These are phyloP conservation scores for Metridium senile DNA, from an alignment of 92 coral and sea anemone species.

Conservation along the genomic window DNA sequence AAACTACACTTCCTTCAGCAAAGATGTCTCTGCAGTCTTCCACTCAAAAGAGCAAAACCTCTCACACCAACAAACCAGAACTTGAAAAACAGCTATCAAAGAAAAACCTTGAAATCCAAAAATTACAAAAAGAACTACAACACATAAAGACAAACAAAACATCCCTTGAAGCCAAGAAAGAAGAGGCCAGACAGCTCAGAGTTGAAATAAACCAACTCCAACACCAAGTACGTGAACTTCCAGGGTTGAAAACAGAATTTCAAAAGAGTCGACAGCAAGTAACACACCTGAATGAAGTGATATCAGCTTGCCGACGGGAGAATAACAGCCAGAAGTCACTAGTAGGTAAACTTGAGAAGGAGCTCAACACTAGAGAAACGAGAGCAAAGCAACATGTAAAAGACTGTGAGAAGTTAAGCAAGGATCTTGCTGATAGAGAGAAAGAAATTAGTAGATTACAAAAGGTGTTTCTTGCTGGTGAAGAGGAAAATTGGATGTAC, in stretches of 20 bases:
- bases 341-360: constrained; percentile 43
- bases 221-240: constrained; percentile 54
- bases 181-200: constrained; percentile 39
- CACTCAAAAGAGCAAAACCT: neutral
- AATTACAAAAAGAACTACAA: constrained; percentile 25
- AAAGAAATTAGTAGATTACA: constrained; percentile 29
- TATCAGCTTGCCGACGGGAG: constrained; percentile 54
- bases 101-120: constrained; percentile 28
- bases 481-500: constrained; percentile 23
- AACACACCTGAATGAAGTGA: constrained; percentile 38
- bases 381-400: constrained; percentile 14
- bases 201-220: constrained; percentile 46
- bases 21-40: neutral
- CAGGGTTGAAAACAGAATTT: constrained; percentile 48
- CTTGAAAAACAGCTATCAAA: constrained; percentile 27
- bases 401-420: constrained; percentile 31
- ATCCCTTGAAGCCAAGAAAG: constrained; percentile 44
- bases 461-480: constrained; percentile 13
- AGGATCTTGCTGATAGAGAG: constrained; percentile 37
- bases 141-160: constrained; percentile 4
- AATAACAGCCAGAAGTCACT: constrained; percentile 46
- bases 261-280: constrained; percentile 60
- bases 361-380: constrained; percentile 24
- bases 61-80: neutral
- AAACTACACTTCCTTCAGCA: neutral